phyloP scores from a whole-genome alignment of 2,113 vertebrate genomes.

The Pteronura brasiliensis region DNA sequence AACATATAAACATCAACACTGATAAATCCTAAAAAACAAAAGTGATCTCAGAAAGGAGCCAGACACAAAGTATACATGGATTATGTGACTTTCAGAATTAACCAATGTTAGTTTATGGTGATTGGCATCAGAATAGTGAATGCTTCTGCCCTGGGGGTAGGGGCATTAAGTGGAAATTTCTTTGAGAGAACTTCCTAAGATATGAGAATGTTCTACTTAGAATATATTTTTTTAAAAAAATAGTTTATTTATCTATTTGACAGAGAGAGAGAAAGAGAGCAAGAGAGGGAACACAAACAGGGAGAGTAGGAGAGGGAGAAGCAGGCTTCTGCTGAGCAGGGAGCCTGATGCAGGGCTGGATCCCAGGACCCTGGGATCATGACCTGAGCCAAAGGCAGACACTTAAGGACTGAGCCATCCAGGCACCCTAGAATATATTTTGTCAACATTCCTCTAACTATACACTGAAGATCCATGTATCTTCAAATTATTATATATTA shows the following conservation, averaged over 20 bases:
- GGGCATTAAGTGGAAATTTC: background rate
- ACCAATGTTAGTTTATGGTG: background rate
- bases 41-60: background rate
- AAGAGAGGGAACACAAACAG: no score
- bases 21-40: background rate
- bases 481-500: no score
- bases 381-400: no score
- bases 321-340: no score
- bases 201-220: background rate
- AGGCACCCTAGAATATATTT: no score
- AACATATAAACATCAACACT: background rate
- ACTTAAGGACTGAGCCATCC: no score
- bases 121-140: background rate
- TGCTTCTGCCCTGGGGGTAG: background rate
- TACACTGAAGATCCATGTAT: background rate
- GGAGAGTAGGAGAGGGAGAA: no score
- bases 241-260: no score
- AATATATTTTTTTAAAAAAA: no score
- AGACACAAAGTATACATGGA: background rate
- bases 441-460: background rate
- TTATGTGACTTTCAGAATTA: background rate
- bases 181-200: background rate
- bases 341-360: no score
- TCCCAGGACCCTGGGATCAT: no score
- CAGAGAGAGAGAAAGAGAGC: no score